Conservation (phyloP, 2,888 invertebrate genomes). For the Papilio demoleus region DNA sequence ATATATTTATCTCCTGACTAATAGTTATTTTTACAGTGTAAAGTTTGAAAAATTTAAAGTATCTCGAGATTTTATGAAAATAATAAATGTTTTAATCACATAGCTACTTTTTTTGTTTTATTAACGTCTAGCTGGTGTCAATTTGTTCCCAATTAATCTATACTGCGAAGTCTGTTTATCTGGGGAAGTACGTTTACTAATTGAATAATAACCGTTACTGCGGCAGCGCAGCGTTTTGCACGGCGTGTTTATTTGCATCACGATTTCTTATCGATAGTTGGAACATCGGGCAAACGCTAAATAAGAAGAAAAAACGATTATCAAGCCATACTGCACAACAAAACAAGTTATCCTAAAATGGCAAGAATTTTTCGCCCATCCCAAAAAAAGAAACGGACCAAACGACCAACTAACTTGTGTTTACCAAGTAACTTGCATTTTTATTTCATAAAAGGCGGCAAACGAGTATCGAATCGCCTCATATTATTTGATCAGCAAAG, state of each 20-base stretch:
- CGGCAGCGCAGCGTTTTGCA: neutral
- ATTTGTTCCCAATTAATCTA: neutral
- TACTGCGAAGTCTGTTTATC: neutral
- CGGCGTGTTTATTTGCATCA: neutral
- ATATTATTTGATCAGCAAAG: too few relatives aligned
- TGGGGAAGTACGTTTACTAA: conserved; percentile 3
- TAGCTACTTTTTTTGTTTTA: neutral
- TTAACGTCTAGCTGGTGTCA: too few relatives aligned
- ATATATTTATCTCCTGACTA: too few relatives aligned
- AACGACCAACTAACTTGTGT: too few relatives aligned
- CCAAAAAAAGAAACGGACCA: too few relatives aligned
- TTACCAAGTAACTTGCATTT: too few relatives aligned
- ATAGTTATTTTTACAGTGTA: neutral
- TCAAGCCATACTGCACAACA: neutral
- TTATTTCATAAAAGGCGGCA: too few relatives aligned
- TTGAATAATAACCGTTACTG: neutral
- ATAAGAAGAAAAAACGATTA: too few relatives aligned
- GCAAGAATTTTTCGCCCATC: too few relatives aligned
- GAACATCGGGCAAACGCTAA: neutral
- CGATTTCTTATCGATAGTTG: neutral
- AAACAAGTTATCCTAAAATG: neutral
- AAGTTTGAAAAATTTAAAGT: neutral
- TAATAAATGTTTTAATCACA: neutral
- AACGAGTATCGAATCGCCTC: too few relatives aligned
- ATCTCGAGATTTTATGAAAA: neutral